A percentile compares a stretch with the other conserved stretches of the same genome.
These are phyloP conservation scores for Craseonycteris thonglongyai DNA, from an alignment of 2,113 vertebrate genomes.

Conservation along the genomic window DNA sequence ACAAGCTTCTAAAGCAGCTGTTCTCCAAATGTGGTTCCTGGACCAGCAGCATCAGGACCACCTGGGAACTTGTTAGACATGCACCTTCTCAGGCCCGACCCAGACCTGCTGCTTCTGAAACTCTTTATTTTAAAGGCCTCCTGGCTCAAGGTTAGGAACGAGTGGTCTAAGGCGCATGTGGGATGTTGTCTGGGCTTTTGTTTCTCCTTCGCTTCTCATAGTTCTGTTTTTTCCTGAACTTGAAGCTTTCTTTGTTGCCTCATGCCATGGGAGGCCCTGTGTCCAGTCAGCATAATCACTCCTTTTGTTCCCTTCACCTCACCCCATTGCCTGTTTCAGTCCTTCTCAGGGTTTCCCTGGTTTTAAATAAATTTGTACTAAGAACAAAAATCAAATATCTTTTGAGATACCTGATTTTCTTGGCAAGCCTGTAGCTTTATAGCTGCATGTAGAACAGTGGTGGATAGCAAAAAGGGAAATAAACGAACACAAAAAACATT, in stretches of 20 bases:
- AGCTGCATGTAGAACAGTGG: not conserved
- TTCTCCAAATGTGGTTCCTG: not conserved
- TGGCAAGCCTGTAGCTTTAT: not conserved
- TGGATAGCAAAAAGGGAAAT: not conserved
- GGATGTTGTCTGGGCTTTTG: rapidly evolving
- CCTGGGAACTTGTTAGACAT: not conserved
- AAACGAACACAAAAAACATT: not conserved
- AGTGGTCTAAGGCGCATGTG: rapidly evolving
- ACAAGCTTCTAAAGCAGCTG: not conserved
- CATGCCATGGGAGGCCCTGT: not conserved
- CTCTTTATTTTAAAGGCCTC: not conserved
- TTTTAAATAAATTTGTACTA: not conserved
- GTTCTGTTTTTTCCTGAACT: not conserved
- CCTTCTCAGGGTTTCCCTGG: not conserved
- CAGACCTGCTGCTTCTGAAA: not conserved
- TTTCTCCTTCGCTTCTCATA: not conserved
- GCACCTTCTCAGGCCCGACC: rapidly evolving
- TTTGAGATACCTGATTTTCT: not conserved
- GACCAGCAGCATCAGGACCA: not conserved
- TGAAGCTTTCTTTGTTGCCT: not conserved
- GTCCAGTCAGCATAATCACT: rapidly evolving
- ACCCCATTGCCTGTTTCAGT: not conserved
- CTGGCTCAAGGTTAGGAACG: not conserved
- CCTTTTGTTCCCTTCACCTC: not conserved
- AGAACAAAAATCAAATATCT: not conserved